These are phyloP conservation scores for Calliopsis andreniformis DNA, from an alignment of 1,140 invertebrate species.

Conservation along the genomic window DNA sequence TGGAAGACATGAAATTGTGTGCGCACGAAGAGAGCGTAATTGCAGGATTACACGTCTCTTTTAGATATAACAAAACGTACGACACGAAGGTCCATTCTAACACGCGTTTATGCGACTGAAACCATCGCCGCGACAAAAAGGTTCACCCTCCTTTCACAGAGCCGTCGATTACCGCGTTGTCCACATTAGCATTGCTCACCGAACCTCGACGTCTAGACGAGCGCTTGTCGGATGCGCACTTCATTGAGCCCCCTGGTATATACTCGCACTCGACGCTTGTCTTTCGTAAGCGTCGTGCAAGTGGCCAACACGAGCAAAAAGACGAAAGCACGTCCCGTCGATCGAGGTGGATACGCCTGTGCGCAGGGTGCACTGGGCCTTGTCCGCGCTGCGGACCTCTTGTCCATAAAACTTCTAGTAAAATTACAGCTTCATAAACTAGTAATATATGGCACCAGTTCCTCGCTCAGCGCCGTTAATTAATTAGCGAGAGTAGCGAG, in stretches of 20 bases:
- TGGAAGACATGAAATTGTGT: too few relatives aligned
- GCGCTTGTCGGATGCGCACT: conserved; percentile 62
- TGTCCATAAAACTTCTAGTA: conserved; percentile 1
- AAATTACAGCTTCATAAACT: conserved; percentile 22
- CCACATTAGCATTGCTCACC: conserved; percentile 44
- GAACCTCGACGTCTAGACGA: conserved; percentile 54
- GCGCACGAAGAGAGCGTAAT: too few relatives aligned
- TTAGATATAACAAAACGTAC: too few relatives aligned
- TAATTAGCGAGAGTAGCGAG: conserved; percentile 4
- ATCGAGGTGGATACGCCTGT: neutral
- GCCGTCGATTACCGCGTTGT: conserved; percentile 50
- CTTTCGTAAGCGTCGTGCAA: conserved; percentile 40
- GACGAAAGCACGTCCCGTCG: conserved; percentile 5
- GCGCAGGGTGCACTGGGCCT: neutral
- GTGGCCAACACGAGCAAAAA: conserved; percentile 15
- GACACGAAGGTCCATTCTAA: neutral
- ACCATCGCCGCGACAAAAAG: neutral
- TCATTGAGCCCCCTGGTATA: conserved; percentile 53
- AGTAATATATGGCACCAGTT: conserved; percentile 4
- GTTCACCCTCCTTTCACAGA: neutral
- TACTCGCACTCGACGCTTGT: conserved; percentile 29
- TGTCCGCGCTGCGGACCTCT: neutral
- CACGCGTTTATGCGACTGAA: neutral
- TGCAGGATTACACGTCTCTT: neutral
- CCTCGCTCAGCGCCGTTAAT: neutral